Conservation (phyloP, 2,888 invertebrate genomes). For the Gnatocerus cornutus region DNA sequence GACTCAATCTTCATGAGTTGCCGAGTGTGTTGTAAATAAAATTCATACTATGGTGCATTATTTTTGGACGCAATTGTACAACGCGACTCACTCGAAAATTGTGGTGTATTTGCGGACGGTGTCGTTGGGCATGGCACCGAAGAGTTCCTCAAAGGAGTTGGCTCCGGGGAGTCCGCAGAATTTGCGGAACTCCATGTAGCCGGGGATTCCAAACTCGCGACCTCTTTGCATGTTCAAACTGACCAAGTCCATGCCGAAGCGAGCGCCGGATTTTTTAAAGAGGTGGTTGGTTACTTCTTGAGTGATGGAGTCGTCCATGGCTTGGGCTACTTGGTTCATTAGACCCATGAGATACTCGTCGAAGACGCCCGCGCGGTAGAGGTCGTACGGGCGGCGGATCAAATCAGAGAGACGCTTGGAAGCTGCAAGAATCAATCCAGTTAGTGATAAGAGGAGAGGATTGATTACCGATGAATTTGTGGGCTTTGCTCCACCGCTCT, state of each 20-base stretch:
- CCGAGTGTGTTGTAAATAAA: too few relatives aligned
- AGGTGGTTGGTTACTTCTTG: constrained; percentile 93
- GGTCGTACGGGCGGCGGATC: constrained; percentile 90
- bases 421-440: constrained; percentile 72
- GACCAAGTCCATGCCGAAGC: constrained; percentile 92
- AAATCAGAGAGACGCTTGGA: constrained; percentile 91
- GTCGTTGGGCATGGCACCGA: constrained; percentile 91
- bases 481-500: constrained; percentile 95
- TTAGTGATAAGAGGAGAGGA: neutral
- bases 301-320: constrained; percentile 95
- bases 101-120: constrained; percentile 87
- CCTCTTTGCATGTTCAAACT: constrained; percentile 96
- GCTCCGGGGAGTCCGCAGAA: constrained; percentile 90
- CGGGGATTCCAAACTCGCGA: constrained; percentile 92
- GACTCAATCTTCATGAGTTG: too few relatives aligned
- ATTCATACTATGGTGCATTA: too few relatives aligned
- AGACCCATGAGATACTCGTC: constrained; percentile 95
- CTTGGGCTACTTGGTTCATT: constrained; percentile 95
- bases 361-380: constrained; percentile 91
- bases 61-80: constrained; percentile 14
- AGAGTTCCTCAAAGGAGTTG: constrained; percentile 85
- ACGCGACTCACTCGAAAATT: constrained; percentile 82
- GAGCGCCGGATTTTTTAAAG: constrained; percentile 84
- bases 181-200: constrained; percentile 94
- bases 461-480: constrained; percentile 92